Evolutionary conservation across 2,113 vertebrate genomes (phyloP).

Genomic region (Mastomys coucha): DNA sequence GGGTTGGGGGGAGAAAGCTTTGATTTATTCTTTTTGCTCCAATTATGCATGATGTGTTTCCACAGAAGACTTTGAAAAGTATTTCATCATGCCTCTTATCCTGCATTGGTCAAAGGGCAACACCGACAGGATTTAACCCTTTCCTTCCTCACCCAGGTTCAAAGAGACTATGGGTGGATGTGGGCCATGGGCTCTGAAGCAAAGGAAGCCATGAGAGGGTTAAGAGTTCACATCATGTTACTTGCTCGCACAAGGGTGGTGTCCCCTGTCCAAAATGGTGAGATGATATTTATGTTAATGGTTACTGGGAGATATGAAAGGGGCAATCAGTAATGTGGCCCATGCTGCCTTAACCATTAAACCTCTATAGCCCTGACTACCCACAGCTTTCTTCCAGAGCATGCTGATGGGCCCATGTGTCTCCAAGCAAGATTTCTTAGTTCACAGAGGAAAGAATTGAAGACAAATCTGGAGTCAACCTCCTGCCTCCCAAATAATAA

Average conservation of each 20-base stretch:
- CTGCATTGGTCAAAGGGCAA: conserved; percentile 90
- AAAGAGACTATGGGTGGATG: not conserved
- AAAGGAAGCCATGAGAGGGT: conserved; percentile 55
- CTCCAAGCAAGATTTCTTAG: conserved; percentile 16
- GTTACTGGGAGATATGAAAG: conserved; percentile 76
- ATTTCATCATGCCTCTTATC: conserved; percentile 92
- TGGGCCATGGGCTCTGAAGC: not conserved
- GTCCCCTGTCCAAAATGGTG: conserved; percentile 75
- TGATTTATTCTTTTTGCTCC: conserved; percentile 95
- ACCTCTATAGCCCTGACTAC: not conserved
- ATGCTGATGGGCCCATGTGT: not conserved
- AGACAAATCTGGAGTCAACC: not conserved
- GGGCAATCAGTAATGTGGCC: conserved; percentile 68
- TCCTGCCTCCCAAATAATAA: not conserved
- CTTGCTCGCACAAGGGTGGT: conserved; percentile 64
- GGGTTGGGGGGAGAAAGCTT: conserved; percentile 77
- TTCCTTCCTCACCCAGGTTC: conserved; percentile 64
- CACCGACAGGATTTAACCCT: conserved; percentile 87
- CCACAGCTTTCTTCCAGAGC: not conserved
- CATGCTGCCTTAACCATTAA: conserved; percentile 53
- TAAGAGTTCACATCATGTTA: conserved; percentile 70
- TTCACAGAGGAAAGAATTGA: not conserved
- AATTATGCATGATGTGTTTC: conserved; percentile 93
- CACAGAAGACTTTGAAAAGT: conserved; percentile 91
- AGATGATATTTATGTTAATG: conserved; percentile 82